Evolutionary conservation across 2,797 vertebrate genomes (phyloP), one percentile per base, ranked within the genome.

Genomic region (Ctenopoma kingsleyae): DNA sequence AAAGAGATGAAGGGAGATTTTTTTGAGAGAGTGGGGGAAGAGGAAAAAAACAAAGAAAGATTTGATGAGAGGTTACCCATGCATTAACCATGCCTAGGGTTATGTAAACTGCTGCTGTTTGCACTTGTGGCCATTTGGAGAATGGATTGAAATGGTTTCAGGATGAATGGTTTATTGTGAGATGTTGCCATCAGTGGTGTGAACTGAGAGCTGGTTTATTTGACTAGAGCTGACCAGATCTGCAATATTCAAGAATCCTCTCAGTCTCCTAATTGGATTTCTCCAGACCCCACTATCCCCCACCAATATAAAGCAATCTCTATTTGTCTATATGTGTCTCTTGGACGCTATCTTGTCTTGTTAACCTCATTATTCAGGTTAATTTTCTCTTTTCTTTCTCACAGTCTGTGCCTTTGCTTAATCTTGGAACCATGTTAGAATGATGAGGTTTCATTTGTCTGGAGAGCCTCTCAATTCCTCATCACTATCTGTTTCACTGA

Each of bases 201-300:
- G 27, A 58, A 63, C 16, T 43, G 43, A 79, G 55, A 70, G 75
- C 47, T 0, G 8, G 35, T 78, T 77, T 76, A 76, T 76, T 75
- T 76, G 78, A 74, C 66, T 59, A 52, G 41, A 66, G 66, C 59
- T 76, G 74, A 77, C 71, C 80, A 67, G 60, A 51, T 78, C 79
- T 84, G 77, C 80, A 74, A 67, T 82, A 78, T 71, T 80, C 71
- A 84, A 76, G 71, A 78, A 76, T 40, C 56, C 63, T 67, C 66
- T 81, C 63, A 40, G 58, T 50, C 38, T 58, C 43, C 65, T 86
- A 88, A 90, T 84, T 86, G 69, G 73, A 80, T 84, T 84, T 36
- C 74, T 82, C 61, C 67, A 56, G 57, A 72, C 53, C 48, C 30
- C 53, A 2, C n/a, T 30, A 19, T 25, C 58, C 61, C 56, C 32